Base-by-base conservation (phyloP, 1,140 invertebrate genomes). In the Ceratoteleas bidentatus region DNA sequence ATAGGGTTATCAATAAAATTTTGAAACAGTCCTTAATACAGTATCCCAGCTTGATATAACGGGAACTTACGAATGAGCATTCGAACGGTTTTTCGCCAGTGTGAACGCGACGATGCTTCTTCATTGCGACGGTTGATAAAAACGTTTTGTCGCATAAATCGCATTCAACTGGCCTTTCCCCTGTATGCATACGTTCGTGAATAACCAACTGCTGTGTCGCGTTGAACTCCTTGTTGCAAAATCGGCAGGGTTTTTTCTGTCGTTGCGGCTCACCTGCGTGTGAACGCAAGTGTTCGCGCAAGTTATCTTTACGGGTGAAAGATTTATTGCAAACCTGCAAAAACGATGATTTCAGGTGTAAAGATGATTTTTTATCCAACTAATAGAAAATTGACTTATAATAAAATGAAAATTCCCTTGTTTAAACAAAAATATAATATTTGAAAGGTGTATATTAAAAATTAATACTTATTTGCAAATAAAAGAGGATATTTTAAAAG, bases 11-110 rank as follows among this genome's bases (percentile, higher is more conserved):
- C n/a, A n/a, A n/a, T n/a, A n/a, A n/a, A n/a, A n/a, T n/a, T n/a
- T n/a, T n/a, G n/a, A n/a, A n/a, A 24, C 24, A 24, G 4, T 4
- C 24, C 24, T 4, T 1, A 24, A 24, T 24, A 4, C 1, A 24
- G 24, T 24, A 24, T 24, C 4, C 4, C 24, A 24, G 24, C 24
- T 24, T 24, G 4, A 36, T 40, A 36, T 9, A 52, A 52, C 5
- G 58, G 58, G 13, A 77, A 91, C 92, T 88, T 89, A 94, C 94
- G 87, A 92, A 92, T 84, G 93, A 92, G 86, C 95, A 96, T 81
- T 94, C 93, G 84, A 94, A 95, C 2, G 95, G 95, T 85, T 94
- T 94, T 88, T 97, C 95, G 68, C 96, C 96, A 2, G 96, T 96
- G 86, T 97, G 96, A 87, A 95, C 95, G 33, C 96, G 93, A 40